Evolutionary conservation across 2,888 invertebrate species (phyloP), one percentile per base, ranked within the genome.

Genomic region (Achlya flavicornis): DNA sequence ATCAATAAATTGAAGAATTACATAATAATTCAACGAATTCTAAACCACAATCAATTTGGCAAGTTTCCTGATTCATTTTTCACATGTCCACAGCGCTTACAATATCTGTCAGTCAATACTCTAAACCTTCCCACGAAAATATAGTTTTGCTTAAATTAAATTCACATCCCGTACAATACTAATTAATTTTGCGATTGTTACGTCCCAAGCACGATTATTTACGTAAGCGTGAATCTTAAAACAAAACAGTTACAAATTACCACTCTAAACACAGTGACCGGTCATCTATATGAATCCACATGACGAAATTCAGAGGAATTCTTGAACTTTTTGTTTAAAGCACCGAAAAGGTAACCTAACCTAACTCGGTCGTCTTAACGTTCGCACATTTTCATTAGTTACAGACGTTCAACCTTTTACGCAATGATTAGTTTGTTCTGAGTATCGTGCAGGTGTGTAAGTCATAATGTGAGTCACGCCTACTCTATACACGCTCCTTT

Each of bases 161-260:
- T 53, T 53, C 53, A 10, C 53, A 53, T 35, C 66, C 68, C 73
- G 69, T 65, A 64, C 64, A 70, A 60, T 68, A 64, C 67, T 75
- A 79, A 78, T 79, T 78, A 82, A 79, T 79, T 74, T 73, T 67
- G 70, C 72, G 74, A 79, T 79, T 79, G 77, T 79, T 75, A 64
- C 64, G 61, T 67, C 64, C 63, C 63, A 70, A 69, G 74, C 74
- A 78, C 74, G 72, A 74, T 73, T 66, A 69, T 74, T 80, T 77
- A 71, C 73, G 73, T 72, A 81, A 81, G 66, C 60, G 41, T 59
- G 32, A 64, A 61, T 61, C n/a, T 64, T 59, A 57, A 46, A 53
- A 62, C 46, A 57, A 38, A 41, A 57, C 57, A 58, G 48, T 35
- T 35, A 68, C 65, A 68, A 68, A 65, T 67, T 60, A 61, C 46